These are phyloP conservation scores for Pasiphila rectangulata DNA, from an alignment of 2,888 invertebrate genomes.

Conservation along the genomic window DNA sequence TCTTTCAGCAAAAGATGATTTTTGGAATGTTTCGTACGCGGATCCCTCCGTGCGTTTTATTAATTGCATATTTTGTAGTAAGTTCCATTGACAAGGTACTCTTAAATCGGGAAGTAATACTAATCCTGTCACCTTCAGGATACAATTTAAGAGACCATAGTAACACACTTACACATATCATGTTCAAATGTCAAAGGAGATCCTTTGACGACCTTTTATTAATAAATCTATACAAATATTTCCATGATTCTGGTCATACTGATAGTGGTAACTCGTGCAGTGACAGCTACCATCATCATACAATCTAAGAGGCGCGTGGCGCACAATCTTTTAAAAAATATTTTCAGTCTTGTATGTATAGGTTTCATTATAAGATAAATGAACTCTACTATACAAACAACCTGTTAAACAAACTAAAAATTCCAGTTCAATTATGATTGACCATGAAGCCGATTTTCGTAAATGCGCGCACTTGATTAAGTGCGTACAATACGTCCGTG, in stretches of 20 bases:
- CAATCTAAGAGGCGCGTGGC: slow-evolving; percentile 30
- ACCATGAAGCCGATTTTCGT: slow-evolving; percentile 24
- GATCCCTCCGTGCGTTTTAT: slow-evolving; percentile 27
- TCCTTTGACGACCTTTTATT: slow-evolving; percentile 23
- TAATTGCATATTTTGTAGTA: slow-evolving; percentile 19
- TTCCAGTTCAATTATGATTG: slow-evolving; percentile 12
- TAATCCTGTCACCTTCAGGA: slow-evolving; percentile 23
- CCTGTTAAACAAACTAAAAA: slow-evolving; percentile 9
- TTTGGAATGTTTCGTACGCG: slow-evolving; percentile 37
- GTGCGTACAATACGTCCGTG: slow-evolving; percentile 23
- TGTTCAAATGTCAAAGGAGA: slow-evolving; percentile 19
- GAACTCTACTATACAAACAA: slow-evolving; percentile 30
- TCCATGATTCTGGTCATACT: slow-evolving; percentile 22
- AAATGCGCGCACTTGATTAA: slow-evolving; percentile 10
- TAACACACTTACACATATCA: slow-evolving; percentile 14
- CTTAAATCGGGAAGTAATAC: slow-evolving; percentile 23
- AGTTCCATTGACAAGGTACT: slow-evolving; percentile 14
- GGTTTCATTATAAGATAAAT: slow-evolving; percentile 24
- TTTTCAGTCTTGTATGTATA: slow-evolving; percentile 27
- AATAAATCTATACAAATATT: slow-evolving; percentile 24
- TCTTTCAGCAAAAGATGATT: slow-evolving; percentile 27
- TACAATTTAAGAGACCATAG: slow-evolving; percentile 17
- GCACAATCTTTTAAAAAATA: slow-evolving; percentile 23
- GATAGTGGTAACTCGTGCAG: slow-evolving; percentile 32
- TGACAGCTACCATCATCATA: slow-evolving; percentile 31